phyloP scores from a whole-genome alignment of 2,888 invertebrate genomes.

The Diachrysia chrysitis region DNA sequence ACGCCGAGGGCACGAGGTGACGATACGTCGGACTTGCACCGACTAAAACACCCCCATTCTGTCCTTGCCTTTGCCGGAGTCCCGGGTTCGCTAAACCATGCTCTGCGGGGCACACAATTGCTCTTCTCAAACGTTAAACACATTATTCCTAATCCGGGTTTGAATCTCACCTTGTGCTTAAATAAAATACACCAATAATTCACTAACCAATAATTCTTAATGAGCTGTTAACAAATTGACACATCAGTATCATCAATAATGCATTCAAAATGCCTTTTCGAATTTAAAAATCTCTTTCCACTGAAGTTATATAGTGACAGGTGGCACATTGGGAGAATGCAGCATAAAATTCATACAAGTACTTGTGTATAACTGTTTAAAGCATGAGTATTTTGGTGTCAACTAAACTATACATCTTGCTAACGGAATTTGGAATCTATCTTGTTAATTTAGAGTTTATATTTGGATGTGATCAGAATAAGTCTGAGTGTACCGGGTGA shows the following conservation, averaged over 20 bases:
- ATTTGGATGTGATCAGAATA: conserved; percentile 42
- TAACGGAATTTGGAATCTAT: conserved; percentile 22
- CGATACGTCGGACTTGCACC: no score
- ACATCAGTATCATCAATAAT: background rate
- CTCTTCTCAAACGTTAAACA: no score
- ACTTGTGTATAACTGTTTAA: conserved; percentile 58
- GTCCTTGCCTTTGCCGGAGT: no score
- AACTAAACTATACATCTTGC: conserved; percentile 11
- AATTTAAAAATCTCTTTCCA: conserved; percentile 32
- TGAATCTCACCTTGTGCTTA: no score
- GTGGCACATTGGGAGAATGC: conserved; percentile 44
- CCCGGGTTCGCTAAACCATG: no score
- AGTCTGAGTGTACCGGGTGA: conserved; percentile 68
- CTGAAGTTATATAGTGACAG: conserved; percentile 33
- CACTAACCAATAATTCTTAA: no score
- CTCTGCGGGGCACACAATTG: no score
- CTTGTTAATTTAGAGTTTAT: conserved; percentile 45
- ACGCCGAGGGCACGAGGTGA: no score
- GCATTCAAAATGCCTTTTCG: conserved; percentile 8
- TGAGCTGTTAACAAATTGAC: background rate
- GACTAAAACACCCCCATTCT: no score
- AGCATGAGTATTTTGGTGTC: conserved; percentile 46
- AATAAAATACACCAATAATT: no score
- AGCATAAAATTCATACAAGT: conserved; percentile 37
- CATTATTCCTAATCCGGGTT: no score